These are phyloP conservation scores for Bungarus multicinctus DNA, from an alignment of 2,113 vertebrate species.

Conservation along the genomic window DNA sequence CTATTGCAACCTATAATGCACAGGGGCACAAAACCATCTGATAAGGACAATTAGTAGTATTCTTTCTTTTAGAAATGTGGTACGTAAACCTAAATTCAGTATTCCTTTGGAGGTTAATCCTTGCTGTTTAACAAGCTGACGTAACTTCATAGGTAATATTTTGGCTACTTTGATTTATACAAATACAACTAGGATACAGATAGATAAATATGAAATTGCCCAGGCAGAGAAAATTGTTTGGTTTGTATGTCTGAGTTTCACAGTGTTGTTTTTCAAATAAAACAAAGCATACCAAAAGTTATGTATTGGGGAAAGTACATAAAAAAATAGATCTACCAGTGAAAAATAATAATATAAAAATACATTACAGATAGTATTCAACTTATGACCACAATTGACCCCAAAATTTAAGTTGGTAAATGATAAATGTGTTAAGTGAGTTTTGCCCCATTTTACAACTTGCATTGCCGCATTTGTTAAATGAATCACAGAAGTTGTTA, in stretches of 20 bases:
- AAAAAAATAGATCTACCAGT: not conserved
- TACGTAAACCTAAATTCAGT: not conserved
- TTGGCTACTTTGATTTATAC: not conserved
- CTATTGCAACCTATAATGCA: not conserved
- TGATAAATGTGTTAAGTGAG: too few relatives aligned
- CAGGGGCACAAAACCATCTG: not conserved
- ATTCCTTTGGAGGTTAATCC: not conserved
- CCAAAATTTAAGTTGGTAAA: too few relatives aligned
- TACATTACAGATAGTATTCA: not conserved
- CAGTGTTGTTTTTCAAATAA: not conserved
- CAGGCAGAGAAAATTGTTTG: not conserved
- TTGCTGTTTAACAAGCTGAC: not conserved
- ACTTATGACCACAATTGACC: too few relatives aligned
- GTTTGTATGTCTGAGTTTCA: not conserved
- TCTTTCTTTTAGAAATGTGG: not conserved
- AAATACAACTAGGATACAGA: not conserved
- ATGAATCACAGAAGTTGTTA: too few relatives aligned
- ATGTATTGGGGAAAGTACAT: not conserved
- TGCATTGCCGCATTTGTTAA: too few relatives aligned
- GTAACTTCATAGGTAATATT: not conserved
- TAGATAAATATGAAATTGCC: not conserved
- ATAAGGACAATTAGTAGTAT: not conserved
- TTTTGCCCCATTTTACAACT: too few relatives aligned
- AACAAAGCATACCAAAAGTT: not conserved
- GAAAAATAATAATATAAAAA: not conserved